Evolutionary conservation across 1,140 invertebrate species (phyloP).

Genomic region (Saccostrea echinata): DNA sequence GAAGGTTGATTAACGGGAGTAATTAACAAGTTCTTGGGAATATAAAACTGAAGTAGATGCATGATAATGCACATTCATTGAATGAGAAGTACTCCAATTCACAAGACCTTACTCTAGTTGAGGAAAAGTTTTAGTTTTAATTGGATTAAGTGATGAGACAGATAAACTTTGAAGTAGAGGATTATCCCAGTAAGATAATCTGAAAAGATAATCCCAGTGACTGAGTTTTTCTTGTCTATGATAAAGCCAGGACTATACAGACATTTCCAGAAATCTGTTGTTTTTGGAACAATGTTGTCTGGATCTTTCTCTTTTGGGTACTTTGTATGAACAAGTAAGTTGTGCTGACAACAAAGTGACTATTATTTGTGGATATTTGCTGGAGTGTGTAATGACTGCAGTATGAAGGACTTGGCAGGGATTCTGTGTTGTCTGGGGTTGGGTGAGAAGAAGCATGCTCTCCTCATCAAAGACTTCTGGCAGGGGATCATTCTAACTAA

Average conservation of each 20-base stretch:
- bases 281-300: slow-evolving; percentile 1
- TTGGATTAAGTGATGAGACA: slow-evolving; percentile 21
- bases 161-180: not conserved
- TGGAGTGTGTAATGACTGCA: not conserved
- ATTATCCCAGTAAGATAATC: not conserved
- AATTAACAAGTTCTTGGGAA: not conserved
- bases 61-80: slow-evolving; percentile 14
- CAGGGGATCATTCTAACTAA: slow-evolving; percentile 19
- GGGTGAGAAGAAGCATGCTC: not conserved
- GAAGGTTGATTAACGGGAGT: not conserved
- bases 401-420: slow-evolving; percentile 39
- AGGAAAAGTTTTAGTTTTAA: not conserved
- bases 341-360: not conserved
- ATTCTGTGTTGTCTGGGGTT: slow-evolving; percentile 24
- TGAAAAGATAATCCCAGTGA: not conserved
- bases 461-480: slow-evolving; percentile 20
- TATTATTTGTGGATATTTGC: not conserved
- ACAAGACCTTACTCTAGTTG: not conserved
- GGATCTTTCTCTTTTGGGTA: not conserved
- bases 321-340: not conserved
- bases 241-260: not conserved
- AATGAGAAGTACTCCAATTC: not conserved
- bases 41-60: not conserved
- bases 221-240: not conserved
- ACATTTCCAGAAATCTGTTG: not conserved